These are phyloP conservation scores for Hippolais icterina DNA, from an alignment of 2,113 vertebrate species.

Conservation along the genomic window DNA sequence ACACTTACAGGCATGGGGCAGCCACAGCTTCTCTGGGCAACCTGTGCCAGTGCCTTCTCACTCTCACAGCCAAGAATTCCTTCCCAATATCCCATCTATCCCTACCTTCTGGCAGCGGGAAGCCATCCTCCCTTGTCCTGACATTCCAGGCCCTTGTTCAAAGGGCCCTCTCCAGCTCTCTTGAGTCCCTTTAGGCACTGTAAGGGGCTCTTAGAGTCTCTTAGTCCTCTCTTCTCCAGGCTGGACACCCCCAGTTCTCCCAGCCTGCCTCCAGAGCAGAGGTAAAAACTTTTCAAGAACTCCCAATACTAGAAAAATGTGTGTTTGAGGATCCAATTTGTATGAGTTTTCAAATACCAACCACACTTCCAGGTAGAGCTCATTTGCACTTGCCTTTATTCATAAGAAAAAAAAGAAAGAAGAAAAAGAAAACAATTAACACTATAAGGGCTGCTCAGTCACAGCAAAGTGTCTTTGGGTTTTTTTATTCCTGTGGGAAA, in stretches of 20 bases:
- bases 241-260: not conserved
- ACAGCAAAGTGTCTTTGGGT: not conserved
- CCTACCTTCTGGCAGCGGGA: not conserved
- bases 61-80: not conserved
- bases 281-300: not conserved
- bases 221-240: not conserved
- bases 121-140: not conserved
- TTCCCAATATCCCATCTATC: not conserved
- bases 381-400: not conserved
- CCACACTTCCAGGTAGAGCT: not conserved
- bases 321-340: not conserved
- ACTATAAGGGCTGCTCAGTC: not conserved
- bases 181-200: not conserved
- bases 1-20: not conserved
- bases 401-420: not conserved
- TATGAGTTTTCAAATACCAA: not conserved
- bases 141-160: not conserved
- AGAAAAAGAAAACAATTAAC: not conserved
- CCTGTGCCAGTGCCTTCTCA: not conserved
- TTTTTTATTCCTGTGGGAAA: not conserved
- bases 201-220: not conserved
- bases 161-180: not conserved
- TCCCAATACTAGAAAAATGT: not conserved
- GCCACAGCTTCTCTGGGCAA: not conserved
- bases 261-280: not conserved